Evolutionary conservation across 2,888 invertebrate species (phyloP).

Genomic region (Rotaria sp.): DNA sequence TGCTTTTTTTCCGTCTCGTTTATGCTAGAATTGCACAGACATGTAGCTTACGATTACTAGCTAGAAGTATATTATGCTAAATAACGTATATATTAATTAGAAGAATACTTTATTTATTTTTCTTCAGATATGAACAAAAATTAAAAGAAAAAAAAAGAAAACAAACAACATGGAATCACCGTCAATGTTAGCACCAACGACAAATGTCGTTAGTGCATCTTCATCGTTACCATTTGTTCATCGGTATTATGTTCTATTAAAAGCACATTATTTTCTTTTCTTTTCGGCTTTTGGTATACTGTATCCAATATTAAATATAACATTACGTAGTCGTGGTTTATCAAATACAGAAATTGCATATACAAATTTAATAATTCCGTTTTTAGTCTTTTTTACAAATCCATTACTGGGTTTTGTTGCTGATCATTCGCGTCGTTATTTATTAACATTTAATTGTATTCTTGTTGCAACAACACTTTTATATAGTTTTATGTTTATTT

Average conservation of each 20-base stretch:
- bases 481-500: not conserved
- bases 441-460: not conserved
- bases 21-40: not conserved
- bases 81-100: not conserved
- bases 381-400: not conserved
- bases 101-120: not conserved
- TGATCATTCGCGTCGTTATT: slow-evolving; percentile 2
- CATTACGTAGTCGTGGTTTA: slow-evolving; percentile 19
- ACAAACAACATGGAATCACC: not conserved
- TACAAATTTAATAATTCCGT: slow-evolving; percentile 15
- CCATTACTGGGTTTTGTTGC: not conserved
- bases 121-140: not conserved
- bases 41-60: not conserved
- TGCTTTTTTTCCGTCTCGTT: not conserved
- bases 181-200: not conserved
- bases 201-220: not conserved
- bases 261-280: slow-evolving; percentile 15
- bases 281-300: slow-evolving; percentile 13
- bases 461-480: not conserved
- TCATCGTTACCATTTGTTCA: not conserved
- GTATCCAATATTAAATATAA: slow-evolving; percentile 7
- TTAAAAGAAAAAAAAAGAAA: not conserved
- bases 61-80: not conserved
- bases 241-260: not conserved
- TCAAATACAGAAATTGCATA: not conserved